Percentiles rank a stretch among this genome's conserved stretches.
These are phyloP conservation scores for Eolophus roseicapilla DNA, from an alignment of 2,113 vertebrate species.

Conservation along the genomic window DNA sequence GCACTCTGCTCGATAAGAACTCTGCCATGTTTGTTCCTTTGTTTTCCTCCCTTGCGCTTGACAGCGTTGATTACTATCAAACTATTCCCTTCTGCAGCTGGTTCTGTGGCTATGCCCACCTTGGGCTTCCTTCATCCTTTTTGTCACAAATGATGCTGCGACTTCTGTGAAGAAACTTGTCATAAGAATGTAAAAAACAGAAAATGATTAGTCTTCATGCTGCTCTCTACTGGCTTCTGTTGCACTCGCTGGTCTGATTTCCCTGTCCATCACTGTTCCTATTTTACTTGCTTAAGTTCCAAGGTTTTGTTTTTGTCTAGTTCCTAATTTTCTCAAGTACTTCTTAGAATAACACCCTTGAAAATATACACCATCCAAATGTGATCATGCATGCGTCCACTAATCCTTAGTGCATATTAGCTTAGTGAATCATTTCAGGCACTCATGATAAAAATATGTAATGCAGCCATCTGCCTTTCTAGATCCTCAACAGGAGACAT, in stretches of 20 bases:
- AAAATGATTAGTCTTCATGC: not conserved
- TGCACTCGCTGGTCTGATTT: not conserved
- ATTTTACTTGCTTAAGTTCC: not conserved
- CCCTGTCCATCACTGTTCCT: not conserved
- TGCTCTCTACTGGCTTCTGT: not conserved
- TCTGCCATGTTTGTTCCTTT: not conserved
- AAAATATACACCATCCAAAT: not conserved
- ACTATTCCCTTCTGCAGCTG: not conserved
- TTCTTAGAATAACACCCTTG: not conserved
- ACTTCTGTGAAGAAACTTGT: not conserved
- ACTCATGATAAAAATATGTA: not conserved
- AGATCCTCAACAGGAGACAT: not conserved
- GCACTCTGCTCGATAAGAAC: fast-evolving
- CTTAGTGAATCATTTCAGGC: not conserved
- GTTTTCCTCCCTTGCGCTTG: not conserved
- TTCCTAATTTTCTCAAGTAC: not conserved
- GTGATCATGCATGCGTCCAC: not conserved
- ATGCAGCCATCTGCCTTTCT: not conserved
- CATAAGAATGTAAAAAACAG: not conserved
- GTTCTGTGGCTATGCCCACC: not conserved
- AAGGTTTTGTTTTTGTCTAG: not conserved
- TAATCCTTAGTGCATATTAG: not conserved
- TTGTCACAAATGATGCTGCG: not conserved
- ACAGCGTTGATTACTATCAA: not conserved
- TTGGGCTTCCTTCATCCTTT: not conserved